Base-by-base conservation (phyloP, 2,888 invertebrate species). In the Chrysolina haemoptera region DNA sequence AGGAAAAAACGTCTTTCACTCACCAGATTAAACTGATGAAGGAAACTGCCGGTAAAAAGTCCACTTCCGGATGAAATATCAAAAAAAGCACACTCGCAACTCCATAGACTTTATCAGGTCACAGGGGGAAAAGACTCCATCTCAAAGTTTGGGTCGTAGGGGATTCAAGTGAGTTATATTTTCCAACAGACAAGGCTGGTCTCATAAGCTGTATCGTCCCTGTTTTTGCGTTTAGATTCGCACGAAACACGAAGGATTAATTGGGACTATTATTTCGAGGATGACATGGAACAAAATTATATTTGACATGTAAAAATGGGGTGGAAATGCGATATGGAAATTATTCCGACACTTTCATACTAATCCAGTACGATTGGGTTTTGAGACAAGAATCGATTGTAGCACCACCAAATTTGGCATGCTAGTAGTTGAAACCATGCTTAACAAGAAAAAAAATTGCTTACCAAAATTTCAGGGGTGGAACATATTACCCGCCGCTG, bases 1-100 rank as follows among this genome's bases (percentile, higher is more conserved):
- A n/a, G 14, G 59, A 35, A 59, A n/a, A 59, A 59, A 59, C 59
- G 59, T 59, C 59, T 27, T 59, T n/a, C 16, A 27, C 27, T 59
- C 35, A 27, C 27, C 27, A n/a, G 59, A 35, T 59, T 22, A n/a
- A 22, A 16, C 55, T 55, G 27, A 59, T 11, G 59, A 27, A 27
- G 59, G 35, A 20, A 18, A 59, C 35, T 18, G 12, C 22, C 12
- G 35, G 14, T n/a, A 59, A 59, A 22, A 59, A 59, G 9, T 35
- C 16, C 8, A n/a, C 11, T 59, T 35, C 59, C 27, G 27, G 59
- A 55, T 59, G 16, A 16, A 35, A 59, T 27, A 27, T 59, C 27
- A 59, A 35, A 55, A n/a, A 59, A 22, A 16, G 59, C n/a, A 35
- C 9, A 27, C 35, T n/a, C 12, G 35, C 22, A 59, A 14, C n/a